A percentile compares a stretch with the other conserved stretches of the same genome.
phyloP scores from a whole-genome alignment of 1,140 invertebrate species.

The Caligus rogercresseyi region DNA sequence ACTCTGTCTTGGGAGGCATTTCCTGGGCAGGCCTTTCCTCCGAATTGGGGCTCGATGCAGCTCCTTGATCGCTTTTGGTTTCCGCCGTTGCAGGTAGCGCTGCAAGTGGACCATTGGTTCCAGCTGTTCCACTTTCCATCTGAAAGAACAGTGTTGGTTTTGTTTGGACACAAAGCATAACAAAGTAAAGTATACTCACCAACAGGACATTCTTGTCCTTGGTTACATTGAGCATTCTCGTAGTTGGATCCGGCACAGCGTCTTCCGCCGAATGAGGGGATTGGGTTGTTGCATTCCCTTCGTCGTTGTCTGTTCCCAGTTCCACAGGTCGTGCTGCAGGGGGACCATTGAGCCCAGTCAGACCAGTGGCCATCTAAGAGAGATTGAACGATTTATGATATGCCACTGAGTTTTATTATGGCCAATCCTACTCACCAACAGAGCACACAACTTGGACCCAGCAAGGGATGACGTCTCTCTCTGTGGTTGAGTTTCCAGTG shows the following conservation, averaged over 20 bases:
- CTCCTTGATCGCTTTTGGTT: conserved; percentile 26
- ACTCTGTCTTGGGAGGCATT: conserved; percentile 30
- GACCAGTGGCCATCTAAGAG: conserved; percentile 26
- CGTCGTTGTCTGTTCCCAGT: conserved; percentile 35
- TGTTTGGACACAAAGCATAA: not conserved
- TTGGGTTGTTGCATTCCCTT: conserved; percentile 29
- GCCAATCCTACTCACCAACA: not conserved
- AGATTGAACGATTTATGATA: not conserved
- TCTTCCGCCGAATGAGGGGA: conserved; percentile 28
- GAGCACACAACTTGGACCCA: not conserved
- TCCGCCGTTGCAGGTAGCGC: conserved; percentile 42
- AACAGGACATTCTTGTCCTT: not conserved
- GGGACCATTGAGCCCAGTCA: conserved; percentile 30
- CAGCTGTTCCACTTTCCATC: conserved; percentile 23
- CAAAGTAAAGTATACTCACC: not conserved
- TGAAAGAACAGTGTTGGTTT: not conserved
- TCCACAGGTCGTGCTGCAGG: conserved; percentile 35
- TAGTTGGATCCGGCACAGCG: conserved; percentile 29
- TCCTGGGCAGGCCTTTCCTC: conserved; percentile 28
- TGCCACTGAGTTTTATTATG: not conserved
- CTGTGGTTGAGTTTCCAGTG: not conserved
- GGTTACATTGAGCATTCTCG: conserved; percentile 27
- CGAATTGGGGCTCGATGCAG: conserved; percentile 29
- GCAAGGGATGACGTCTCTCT: not conserved
- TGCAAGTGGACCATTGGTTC: conserved; percentile 30